Evolutionary conservation across 2,797 vertebrate genomes (phyloP).

Genomic region (Decapterus maruadsi): DNA sequence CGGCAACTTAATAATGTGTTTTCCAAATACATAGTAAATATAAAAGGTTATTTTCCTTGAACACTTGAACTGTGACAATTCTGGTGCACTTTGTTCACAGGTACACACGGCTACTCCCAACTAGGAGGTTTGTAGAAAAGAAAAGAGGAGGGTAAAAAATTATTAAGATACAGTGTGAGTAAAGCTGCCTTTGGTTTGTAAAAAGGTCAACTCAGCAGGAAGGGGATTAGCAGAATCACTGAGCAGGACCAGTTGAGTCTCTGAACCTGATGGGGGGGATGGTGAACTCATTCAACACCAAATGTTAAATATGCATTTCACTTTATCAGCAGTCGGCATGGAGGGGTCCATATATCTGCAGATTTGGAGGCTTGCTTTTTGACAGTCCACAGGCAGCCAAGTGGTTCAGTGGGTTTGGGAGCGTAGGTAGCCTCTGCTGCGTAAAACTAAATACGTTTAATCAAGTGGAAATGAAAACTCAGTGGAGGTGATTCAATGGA

Average conservation of each 20-base stretch:
- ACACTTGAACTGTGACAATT: slow-evolving; percentile 12
- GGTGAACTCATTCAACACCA: slow-evolving; percentile 60
- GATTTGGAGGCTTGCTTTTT: slow-evolving; percentile 54
- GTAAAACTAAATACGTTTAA: slow-evolving; percentile 54
- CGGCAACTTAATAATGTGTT: slow-evolving; percentile 6
- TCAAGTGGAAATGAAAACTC: slow-evolving; percentile 58
- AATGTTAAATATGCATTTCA: slow-evolving; percentile 75
- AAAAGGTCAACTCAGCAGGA: slow-evolving; percentile 80
- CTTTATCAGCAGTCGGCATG: slow-evolving; percentile 65
- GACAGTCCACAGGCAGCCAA: slow-evolving; percentile 45
- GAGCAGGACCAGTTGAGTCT: slow-evolving; percentile 66
- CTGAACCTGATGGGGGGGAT: slow-evolving; percentile 67
- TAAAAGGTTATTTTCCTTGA: slow-evolving; percentile 30
- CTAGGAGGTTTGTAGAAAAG: slow-evolving; percentile 42
- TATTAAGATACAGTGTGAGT: slow-evolving; percentile 37
- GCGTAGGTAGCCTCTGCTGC: slow-evolving; percentile 25
- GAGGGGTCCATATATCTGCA: slow-evolving; percentile 42
- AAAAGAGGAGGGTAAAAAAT: slow-evolving; percentile 41
- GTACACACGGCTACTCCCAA: slow-evolving; percentile 24
- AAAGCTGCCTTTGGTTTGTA: slow-evolving; percentile 69
- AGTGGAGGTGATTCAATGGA: slow-evolving; percentile 66
- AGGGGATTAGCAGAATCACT: slow-evolving; percentile 72
- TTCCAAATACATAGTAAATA: not conserved
- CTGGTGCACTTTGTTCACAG: slow-evolving; percentile 15
- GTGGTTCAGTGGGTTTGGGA: slow-evolving; percentile 24